phyloP scores from a whole-genome alignment of 2,113 vertebrate genomes.

The Varanus salvator region DNA sequence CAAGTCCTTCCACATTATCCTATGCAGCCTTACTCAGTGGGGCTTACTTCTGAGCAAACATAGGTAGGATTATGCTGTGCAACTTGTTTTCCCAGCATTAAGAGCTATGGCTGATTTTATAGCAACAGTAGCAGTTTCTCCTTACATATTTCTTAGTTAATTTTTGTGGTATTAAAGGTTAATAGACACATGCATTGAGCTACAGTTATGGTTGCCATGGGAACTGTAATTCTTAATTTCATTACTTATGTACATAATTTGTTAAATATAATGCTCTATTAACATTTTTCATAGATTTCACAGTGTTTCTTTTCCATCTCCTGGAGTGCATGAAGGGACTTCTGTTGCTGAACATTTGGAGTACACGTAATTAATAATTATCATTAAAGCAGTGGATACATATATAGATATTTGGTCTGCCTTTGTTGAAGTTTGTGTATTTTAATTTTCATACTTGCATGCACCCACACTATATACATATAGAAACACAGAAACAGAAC shows the following conservation, averaged over 20 bases:
- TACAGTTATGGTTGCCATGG: constrained; percentile 52
- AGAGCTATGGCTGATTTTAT: neutral
- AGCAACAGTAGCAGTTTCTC: constrained; percentile 2
- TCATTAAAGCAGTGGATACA: neutral
- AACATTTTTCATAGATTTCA: constrained; percentile 19
- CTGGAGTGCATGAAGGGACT: neutral
- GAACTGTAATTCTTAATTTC: constrained; percentile 49
- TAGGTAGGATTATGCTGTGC: neutral
- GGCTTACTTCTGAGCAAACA: neutral
- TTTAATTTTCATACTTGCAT: too few species aligned
- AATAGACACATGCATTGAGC: constrained; percentile 31
- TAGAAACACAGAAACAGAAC: too few species aligned
- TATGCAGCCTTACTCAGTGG: neutral
- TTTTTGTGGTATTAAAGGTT: constrained; percentile 33
- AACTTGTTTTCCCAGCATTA: neutral
- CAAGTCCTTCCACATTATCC: neutral
- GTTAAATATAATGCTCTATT: constrained; percentile 37
- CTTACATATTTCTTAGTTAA: constrained; percentile 27
- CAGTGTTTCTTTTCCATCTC: constrained; percentile 21
- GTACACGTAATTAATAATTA: neutral
- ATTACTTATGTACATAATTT: constrained; percentile 42
- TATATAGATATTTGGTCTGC: too few species aligned
- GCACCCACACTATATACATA: too few species aligned
- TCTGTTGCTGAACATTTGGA: constrained; percentile 20
- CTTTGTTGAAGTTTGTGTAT: too few species aligned